Percentiles rank a stretch among this genome's conserved stretches.
Conservation (phyloP, 2,113 vertebrate species). For the Campylomormyrus tamandua region DNA sequence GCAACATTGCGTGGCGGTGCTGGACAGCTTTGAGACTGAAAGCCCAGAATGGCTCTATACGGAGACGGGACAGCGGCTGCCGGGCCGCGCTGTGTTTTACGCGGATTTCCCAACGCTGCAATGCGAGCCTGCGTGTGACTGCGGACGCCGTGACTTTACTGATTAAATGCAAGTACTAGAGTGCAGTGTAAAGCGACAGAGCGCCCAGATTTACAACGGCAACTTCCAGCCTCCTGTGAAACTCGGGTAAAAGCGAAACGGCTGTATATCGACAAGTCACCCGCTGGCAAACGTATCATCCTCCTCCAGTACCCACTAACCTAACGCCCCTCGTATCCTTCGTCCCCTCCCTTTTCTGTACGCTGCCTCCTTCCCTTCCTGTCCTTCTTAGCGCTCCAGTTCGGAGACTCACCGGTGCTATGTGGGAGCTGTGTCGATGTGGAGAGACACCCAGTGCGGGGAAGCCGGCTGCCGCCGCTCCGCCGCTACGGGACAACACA, state of each 20-base stretch:
- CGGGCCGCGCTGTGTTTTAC: background rate
- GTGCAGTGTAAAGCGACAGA: background rate
- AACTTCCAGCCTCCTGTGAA: background rate
- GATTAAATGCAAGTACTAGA: background rate
- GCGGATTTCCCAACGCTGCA: conserved; percentile 14
- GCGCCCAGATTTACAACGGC: background rate
- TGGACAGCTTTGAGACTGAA: background rate
- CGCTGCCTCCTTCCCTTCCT: conserved; percentile 15
- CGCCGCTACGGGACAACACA: conserved; percentile 66
- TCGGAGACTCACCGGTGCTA: conserved; percentile 65
- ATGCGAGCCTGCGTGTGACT: background rate
- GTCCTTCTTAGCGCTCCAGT: conserved; percentile 25
- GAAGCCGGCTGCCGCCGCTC: conserved; percentile 55
- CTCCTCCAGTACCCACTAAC: conserved; percentile 8
- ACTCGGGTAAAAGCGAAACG: conserved; percentile 19
- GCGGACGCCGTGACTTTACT: conserved; percentile 4
- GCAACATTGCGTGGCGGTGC: background rate
- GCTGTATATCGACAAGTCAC: conserved; percentile 58
- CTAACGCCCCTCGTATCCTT: conserved; percentile 19
- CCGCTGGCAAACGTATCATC: background rate
- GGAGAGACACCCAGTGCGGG: conserved; percentile 60
- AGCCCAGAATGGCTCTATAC: background rate
- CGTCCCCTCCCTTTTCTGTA: conserved; percentile 21
- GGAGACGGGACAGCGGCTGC: background rate
- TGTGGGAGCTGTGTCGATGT: conserved; percentile 58